Base-by-base conservation (phyloP, 2,113 vertebrate genomes). In the Hemicordylus capensis region DNA sequence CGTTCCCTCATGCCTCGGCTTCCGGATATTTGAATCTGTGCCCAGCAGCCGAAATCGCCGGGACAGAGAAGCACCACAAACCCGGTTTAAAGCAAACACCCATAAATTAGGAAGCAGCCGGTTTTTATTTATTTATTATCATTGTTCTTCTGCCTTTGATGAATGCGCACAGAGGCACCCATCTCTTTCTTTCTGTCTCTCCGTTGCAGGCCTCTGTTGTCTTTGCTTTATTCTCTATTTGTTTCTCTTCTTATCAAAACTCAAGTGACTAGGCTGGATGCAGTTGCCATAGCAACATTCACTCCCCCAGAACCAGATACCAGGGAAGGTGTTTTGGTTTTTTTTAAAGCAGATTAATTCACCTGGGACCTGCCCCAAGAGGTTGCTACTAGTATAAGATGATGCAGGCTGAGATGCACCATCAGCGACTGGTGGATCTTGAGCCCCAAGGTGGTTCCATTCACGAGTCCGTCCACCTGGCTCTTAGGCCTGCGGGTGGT, bases 241-340 rank as follows among this genome's bases (percentile, higher is more conserved):
- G 64, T 82, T 90, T 92, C 93, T 88, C 76, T 88, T 5, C 46
- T 76, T 85, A 70, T 67, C 37, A 56, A 93, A 92, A 90, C 90
- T 85, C 93, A 0, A 76, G 90, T 15, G 88, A 94, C 63, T 75
- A 34, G 85, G 83, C 93, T 93, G 93, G 96, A 93, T 95, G 95
- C 69, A 2, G 94, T 97, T 95, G 91, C 95, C 94, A 94, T 91
- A 51, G 95, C 90, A 95, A 97, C 96, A 42, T 1, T 4, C 89
- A 77, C 90, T 91, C 87, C 69, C 80, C 46, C 3, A 31, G 85
- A 84, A 80, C 81, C 90, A 87, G 85, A 86, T 81, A 90, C 94
- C 81, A 85, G 81, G 70, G 90, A 91, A 94, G 90, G 37, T n/a
- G 10, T 79, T 90, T 15, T 11, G n/a, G n/a, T n/a, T n/a, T n/a